phyloP scores from a whole-genome alignment of 2,113 vertebrate genomes.

The Noctilio leporinus region DNA sequence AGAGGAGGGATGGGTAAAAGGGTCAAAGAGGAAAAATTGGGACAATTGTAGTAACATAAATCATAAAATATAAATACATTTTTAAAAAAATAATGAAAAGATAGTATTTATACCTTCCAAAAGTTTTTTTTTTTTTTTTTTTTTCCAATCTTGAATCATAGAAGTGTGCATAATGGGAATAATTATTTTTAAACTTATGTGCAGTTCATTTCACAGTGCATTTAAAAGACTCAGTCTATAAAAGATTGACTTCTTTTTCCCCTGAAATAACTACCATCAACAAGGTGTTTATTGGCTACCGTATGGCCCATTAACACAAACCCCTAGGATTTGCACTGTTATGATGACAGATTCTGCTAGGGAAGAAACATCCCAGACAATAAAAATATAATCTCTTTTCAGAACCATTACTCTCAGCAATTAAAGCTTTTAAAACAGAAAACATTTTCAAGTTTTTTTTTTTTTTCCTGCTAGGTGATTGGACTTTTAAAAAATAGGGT shows the following conservation, averaged over 20 bases:
- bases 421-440: slow-evolving; percentile 44
- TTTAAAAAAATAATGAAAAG: too few species aligned
- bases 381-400: slow-evolving; percentile 45
- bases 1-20: too few species aligned
- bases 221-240: slow-evolving; percentile 38
- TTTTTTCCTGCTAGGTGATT: background rate
- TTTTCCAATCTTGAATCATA: slow-evolving; percentile 45
- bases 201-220: slow-evolving; percentile 49
- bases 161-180: slow-evolving; percentile 51
- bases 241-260: slow-evolving; percentile 32
- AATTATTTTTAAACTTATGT: slow-evolving; percentile 48
- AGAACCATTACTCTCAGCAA: slow-evolving; percentile 46
- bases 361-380: background rate
- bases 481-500: background rate
- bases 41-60: too few species aligned
- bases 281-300: slow-evolving; percentile 55
- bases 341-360: background rate
- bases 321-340: slow-evolving; percentile 6
- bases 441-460: background rate
- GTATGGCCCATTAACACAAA: slow-evolving; percentile 46
- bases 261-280: slow-evolving; percentile 33
- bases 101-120: too few species aligned
- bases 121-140: too few species aligned
- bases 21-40: too few species aligned
- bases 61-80: too few species aligned